Evolutionary conservation across 1,140 invertebrate species (phyloP).

Genomic region (Leptopilina boulardi): DNA sequence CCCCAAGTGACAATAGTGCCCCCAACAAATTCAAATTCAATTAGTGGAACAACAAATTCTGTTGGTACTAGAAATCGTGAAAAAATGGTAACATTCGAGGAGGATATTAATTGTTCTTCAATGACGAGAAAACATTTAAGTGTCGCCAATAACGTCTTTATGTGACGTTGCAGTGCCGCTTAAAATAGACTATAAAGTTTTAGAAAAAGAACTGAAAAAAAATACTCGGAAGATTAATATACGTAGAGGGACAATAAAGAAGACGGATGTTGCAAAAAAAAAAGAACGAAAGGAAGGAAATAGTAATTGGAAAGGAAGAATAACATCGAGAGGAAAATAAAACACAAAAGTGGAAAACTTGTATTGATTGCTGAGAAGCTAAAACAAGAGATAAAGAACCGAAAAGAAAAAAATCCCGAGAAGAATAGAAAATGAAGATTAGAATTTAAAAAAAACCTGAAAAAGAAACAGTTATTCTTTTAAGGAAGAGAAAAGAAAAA

Average conservation of each 20-base stretch:
- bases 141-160: slow-evolving; percentile 78
- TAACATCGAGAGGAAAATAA: neutral
- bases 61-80: slow-evolving; percentile 76
- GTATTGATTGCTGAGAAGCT: neutral
- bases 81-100: slow-evolving; percentile 90
- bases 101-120: slow-evolving; percentile 71
- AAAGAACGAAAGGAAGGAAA: neutral
- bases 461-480: too few relatives aligned
- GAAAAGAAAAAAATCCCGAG: too few relatives aligned
- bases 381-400: too few relatives aligned
- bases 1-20: slow-evolving; percentile 55
- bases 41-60: slow-evolving; percentile 36
- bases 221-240: slow-evolving; percentile 12
- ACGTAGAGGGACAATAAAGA: slow-evolving; percentile 7
- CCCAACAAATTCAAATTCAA: slow-evolving; percentile 56
- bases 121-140: slow-evolving; percentile 69
- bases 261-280: neutral
- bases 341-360: neutral
- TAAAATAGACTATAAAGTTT: neutral
- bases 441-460: too few relatives aligned
- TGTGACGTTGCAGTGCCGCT: slow-evolving; percentile 75
- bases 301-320: neutral
- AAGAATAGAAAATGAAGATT: too few relatives aligned
- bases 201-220: neutral
- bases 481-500: too few relatives aligned